phyloP scores from a whole-genome alignment of 2,888 invertebrate genomes.

The Tricholauxania praeusta region DNA sequence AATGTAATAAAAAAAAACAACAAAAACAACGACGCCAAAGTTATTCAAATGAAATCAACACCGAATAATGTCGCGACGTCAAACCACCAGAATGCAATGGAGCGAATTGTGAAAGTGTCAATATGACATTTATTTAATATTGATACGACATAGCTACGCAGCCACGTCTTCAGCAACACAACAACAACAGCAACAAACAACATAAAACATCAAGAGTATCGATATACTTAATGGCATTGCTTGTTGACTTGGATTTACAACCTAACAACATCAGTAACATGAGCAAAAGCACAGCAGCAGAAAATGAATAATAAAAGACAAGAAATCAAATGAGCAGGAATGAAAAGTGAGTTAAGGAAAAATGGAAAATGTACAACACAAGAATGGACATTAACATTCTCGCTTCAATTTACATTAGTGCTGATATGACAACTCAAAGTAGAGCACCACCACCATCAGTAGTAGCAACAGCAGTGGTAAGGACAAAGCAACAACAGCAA shows the following conservation, averaged over 20 bases:
- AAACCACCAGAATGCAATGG: background rate
- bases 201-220: background rate
- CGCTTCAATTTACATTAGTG: background rate
- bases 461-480: too few species aligned
- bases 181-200: conserved; percentile 19
- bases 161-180: conserved; percentile 32
- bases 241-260: background rate
- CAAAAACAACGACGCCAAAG: too few species aligned
- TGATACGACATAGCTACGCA: conserved; percentile 42
- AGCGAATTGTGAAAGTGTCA: conserved; percentile 37
- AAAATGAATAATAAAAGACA: conserved; percentile 19
- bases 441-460: conserved; percentile 25
- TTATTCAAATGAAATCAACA: too few species aligned
- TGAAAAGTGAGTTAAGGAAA: background rate
- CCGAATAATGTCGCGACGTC: too few species aligned
- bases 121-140: conserved; percentile 47
- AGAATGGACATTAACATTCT: too few species aligned
- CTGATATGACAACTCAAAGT: background rate
- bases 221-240: conserved; percentile 20
- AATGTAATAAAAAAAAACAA: too few species aligned
- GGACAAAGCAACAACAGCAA: too few species aligned
- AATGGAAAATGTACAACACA: background rate
- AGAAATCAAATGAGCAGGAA: too few species aligned
- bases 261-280: conserved; percentile 5
- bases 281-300: background rate